phyloP scores from a whole-genome alignment of 1,140 invertebrate species.

The Drosophila saltans region DNA sequence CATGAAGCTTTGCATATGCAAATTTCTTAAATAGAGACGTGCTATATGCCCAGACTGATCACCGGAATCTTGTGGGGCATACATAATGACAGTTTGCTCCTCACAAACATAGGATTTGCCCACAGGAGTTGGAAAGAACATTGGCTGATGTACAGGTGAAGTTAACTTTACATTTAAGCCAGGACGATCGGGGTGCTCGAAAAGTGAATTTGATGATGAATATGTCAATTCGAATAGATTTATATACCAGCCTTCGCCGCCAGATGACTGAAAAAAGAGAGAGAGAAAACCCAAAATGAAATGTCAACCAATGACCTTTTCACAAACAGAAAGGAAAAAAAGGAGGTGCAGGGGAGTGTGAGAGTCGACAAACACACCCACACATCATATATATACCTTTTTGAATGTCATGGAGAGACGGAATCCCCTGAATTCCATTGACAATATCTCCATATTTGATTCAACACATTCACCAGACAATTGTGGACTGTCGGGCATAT shows the following conservation, averaged over 20 bases:
- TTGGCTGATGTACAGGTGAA: conserved; percentile 85
- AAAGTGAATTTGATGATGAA: conserved; percentile 84
- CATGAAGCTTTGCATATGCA: conserved; percentile 86
- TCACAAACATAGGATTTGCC: conserved; percentile 92
- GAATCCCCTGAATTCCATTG: conserved; percentile 89
- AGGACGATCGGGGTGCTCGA: conserved; percentile 85
- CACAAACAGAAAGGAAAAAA: conserved; percentile 6
- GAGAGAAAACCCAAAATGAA: not conserved
- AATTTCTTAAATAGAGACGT: conserved; percentile 85
- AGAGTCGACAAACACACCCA: too few species aligned
- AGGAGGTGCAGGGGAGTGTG: not conserved
- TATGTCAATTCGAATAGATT: conserved; percentile 88
- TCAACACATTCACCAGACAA: conserved; percentile 88
- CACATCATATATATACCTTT: conserved; percentile 78
- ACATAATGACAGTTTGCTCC: conserved; percentile 84
- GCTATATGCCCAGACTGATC: conserved; percentile 84
- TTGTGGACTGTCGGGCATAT: conserved; percentile 86
- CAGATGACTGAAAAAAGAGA: conserved; percentile 84
- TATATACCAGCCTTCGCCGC: conserved; percentile 93
- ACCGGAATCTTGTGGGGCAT: conserved; percentile 77
- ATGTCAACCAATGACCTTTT: conserved; percentile 36
- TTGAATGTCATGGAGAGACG: conserved; percentile 88
- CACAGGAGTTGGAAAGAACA: conserved; percentile 92
- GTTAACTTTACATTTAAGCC: conserved; percentile 85
- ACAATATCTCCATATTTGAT: conserved; percentile 88